Evolutionary conservation across 2,113 vertebrate genomes (phyloP).

Genomic region (Arenaria interpres): DNA sequence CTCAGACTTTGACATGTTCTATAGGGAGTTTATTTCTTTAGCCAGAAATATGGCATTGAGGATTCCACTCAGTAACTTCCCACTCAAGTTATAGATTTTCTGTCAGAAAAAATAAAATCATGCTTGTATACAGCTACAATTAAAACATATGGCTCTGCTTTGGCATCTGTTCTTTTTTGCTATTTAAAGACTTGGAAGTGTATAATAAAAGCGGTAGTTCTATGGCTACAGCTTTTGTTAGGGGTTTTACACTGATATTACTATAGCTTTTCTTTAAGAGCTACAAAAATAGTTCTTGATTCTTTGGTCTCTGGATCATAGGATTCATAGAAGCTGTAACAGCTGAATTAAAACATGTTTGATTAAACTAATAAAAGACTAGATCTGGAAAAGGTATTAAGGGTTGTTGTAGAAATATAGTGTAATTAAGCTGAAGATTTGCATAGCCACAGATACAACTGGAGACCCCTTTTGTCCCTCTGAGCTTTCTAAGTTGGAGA

Average conservation of each 20-base stretch:
- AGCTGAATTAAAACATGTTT: background rate
- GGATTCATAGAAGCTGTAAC: background rate
- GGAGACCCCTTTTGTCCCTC: background rate
- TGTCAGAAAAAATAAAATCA: slow-evolving; percentile 71
- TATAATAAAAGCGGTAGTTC: slow-evolving; percentile 20
- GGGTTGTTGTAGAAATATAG: background rate
- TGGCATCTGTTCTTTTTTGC: slow-evolving; percentile 67
- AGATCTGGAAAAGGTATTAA: background rate
- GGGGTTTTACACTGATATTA: slow-evolving; percentile 14
- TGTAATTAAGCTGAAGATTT: background rate
- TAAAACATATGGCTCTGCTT: slow-evolving; percentile 71
- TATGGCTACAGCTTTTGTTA: slow-evolving; percentile 12
- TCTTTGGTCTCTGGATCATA: background rate
- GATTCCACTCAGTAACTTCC: slow-evolving; percentile 71
- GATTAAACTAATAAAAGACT: background rate
- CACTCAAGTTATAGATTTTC: slow-evolving; percentile 71
- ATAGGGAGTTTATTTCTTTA: slow-evolving; percentile 45
- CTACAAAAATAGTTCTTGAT: background rate
- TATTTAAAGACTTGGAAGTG: slow-evolving; percentile 54
- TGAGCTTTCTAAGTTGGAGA: background rate
- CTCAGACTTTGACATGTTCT: slow-evolving; percentile 48
- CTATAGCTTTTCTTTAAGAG: background rate
- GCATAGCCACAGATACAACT: background rate
- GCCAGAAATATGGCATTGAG: slow-evolving; percentile 66
- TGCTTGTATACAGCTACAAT: slow-evolving; percentile 61